Percentiles rank a stretch among this genome's conserved stretches.
Evolutionary conservation across 2,797 vertebrate species (phyloP).

Genomic region (Lophius americanus): DNA sequence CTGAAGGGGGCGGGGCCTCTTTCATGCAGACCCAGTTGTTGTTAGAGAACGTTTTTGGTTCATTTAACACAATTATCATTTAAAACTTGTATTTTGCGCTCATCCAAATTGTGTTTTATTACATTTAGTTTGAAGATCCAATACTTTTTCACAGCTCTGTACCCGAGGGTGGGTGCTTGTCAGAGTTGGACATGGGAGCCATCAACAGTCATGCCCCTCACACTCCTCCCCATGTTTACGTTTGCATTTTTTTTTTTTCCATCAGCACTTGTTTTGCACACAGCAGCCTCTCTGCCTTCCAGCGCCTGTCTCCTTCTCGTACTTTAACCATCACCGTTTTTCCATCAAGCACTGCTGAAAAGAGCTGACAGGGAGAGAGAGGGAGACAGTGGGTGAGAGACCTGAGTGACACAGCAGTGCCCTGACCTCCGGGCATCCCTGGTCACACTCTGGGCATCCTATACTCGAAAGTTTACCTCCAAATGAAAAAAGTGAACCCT

Average conservation of each 20-base stretch:
- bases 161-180: conserved; percentile 10
- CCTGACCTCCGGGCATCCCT: conserved; percentile 58
- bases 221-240: conserved; percentile 68
- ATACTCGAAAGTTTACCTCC: conserved; percentile 82
- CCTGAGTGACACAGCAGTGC: conserved; percentile 65
- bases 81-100: too few species aligned
- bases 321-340: conserved; percentile 79
- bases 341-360: conserved; percentile 82
- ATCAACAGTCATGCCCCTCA: conserved; percentile 62
- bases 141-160: too few species aligned
- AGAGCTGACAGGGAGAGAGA: conserved; percentile 68
- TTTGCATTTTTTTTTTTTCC: conserved; percentile 62
- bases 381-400: conserved; percentile 56
- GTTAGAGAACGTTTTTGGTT: too few species aligned
- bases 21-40: too few species aligned
- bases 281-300: conserved; percentile 64
- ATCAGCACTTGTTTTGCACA: conserved; percentile 63
- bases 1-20: too few species aligned
- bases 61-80: too few species aligned
- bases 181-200: conserved; percentile 25
- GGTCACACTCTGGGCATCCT: conserved; percentile 65
- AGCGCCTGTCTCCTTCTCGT: conserved; percentile 49
- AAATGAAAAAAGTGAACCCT: conserved; percentile 80
- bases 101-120: too few species aligned
- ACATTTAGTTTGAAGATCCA: too few species aligned